Evolutionary conservation across 2,797 vertebrate genomes (phyloP).

Genomic region (Menidia menidia): DNA sequence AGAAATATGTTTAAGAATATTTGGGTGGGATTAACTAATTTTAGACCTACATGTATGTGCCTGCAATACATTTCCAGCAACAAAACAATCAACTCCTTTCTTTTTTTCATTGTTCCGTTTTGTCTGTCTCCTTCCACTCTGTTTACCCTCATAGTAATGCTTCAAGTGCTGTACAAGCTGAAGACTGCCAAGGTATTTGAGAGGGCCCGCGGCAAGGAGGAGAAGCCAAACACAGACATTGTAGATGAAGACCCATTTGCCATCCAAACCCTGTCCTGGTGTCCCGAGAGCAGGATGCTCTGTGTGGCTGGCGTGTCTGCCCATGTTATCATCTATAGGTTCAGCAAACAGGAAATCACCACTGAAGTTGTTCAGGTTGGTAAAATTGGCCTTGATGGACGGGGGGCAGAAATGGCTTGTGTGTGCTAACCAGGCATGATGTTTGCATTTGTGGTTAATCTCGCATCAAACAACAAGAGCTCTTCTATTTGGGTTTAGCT

Average conservation of each 20-base stretch:
- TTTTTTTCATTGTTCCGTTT: background rate
- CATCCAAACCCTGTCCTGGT: constrained; percentile 96
- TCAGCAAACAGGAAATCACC: constrained; percentile 95
- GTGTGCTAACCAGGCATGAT: no score
- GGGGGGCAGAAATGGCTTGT: no score
- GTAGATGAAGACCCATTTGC: constrained; percentile 98
- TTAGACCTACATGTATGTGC: background rate
- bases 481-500: constrained; percentile 79
- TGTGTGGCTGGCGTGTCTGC: constrained; percentile 95
- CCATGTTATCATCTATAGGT: constrained; percentile 94
- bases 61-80: background rate
- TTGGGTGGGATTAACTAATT: background rate
- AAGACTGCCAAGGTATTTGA: constrained; percentile 99
- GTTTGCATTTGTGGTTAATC: background rate
- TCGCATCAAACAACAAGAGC: background rate
- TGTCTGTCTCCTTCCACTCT: background rate
- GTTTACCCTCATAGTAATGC: constrained; percentile 85
- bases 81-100: background rate
- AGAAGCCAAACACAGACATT: constrained; percentile 90
- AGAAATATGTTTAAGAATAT: no score
- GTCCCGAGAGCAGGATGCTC: constrained; percentile 95
- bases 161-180: constrained; percentile 97
- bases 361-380: constrained; percentile 93
- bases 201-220: constrained; percentile 91
- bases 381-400: background rate